Evolutionary conservation across 64 coral and sea anemone species (phyloP).

Genomic region (Stichodactyla helianthus): DNA sequence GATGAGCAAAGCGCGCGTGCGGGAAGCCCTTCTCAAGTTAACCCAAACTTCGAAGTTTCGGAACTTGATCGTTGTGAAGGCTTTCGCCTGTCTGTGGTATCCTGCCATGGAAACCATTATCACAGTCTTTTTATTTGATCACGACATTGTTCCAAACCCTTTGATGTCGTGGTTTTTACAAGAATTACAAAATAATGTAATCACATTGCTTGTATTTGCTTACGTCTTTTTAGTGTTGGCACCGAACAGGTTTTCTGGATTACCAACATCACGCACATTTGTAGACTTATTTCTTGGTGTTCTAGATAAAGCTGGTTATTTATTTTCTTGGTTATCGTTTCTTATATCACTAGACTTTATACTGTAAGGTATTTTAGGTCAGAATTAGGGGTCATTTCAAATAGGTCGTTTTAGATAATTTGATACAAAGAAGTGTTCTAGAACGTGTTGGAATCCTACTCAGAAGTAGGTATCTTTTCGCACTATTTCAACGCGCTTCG

Average conservation of each 20-base stretch:
- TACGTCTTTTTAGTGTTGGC: neutral
- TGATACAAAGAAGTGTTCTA: neutral
- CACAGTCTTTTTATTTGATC: neutral
- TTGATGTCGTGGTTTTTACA: neutral
- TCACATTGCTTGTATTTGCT: neutral
- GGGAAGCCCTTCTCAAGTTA: neutral
- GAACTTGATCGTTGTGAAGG: neutral
- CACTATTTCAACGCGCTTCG: neutral
- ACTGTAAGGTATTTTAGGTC: neutral
- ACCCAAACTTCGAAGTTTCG: neutral
- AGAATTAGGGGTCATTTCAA: neutral
- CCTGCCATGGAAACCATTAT: neutral
- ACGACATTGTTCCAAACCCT: neutral
- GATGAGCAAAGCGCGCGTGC: neutral
- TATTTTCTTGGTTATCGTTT: neutral
- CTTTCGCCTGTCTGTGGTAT: neutral
- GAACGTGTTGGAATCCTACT: constrained; percentile 11
- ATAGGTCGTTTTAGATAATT: neutral
- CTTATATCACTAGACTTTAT: neutral
- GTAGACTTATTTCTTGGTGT: neutral
- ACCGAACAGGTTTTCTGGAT: neutral
- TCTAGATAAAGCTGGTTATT: neutral
- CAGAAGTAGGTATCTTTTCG: neutral
- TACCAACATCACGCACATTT: neutral
- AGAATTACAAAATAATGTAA: neutral